Conservation (phyloP, 2,113 vertebrate genomes). For the Muntiacus reevesi region DNA sequence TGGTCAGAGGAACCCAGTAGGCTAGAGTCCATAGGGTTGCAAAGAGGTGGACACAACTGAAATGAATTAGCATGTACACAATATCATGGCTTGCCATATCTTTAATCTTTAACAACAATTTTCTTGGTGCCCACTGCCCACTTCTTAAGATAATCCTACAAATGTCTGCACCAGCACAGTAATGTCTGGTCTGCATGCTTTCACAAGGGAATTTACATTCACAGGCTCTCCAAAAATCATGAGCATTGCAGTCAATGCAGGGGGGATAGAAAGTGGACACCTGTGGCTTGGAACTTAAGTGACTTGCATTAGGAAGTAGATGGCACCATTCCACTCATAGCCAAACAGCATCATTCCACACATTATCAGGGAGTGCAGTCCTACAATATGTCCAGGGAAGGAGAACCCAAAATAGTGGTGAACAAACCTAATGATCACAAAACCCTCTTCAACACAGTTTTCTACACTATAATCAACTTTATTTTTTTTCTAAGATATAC, state of each 20-base stretch:
- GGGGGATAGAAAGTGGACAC: not conserved
- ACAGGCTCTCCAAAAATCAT: not conserved
- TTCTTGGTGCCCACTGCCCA: not conserved
- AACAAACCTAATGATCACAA: not conserved
- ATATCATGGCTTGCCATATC: not conserved
- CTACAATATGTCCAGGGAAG: not conserved
- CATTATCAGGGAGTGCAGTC: not conserved
- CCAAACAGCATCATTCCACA: not conserved
- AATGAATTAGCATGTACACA: not conserved
- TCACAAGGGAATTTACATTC: not conserved
- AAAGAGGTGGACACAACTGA: not conserved
- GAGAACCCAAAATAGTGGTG: not conserved
- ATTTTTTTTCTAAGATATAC: not conserved
- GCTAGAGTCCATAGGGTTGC: not conserved
- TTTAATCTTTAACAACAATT: not conserved
- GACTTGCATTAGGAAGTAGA: not conserved
- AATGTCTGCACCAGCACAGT: not conserved
- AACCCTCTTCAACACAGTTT: not conserved
- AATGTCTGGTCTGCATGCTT: not conserved
- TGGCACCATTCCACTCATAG: not conserved
- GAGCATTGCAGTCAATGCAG: not conserved
- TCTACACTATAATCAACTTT: not conserved
- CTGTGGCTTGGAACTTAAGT: not conserved
- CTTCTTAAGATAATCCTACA: not conserved
- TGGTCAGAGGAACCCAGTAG: not conserved